Percentiles rank a stretch among this genome's conserved stretches.
These are phyloP conservation scores for Oceanites oceanicus DNA, from an alignment of 2,113 vertebrate species.

Conservation along the genomic window DNA sequence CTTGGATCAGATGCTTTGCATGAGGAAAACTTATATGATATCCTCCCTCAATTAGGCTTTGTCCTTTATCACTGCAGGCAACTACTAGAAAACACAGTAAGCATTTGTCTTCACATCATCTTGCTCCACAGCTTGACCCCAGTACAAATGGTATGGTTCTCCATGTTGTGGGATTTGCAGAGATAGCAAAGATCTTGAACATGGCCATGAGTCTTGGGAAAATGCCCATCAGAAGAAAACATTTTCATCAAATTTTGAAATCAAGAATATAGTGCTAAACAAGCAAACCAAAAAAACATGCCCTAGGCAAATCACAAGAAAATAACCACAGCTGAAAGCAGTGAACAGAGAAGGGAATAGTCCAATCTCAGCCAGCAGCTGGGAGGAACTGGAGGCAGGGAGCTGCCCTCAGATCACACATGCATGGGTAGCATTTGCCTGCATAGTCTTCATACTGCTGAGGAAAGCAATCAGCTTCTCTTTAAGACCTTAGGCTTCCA, in stretches of 20 bases:
- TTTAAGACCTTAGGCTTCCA: not conserved
- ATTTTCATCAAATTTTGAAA: not conserved
- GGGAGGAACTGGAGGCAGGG: not conserved
- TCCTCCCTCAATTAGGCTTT: not conserved
- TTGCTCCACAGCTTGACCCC: not conserved
- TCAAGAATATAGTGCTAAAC: not conserved
- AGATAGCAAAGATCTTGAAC: not conserved
- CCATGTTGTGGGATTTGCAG: not conserved
- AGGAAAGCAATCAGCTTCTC: not conserved
- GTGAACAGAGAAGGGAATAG: not conserved
- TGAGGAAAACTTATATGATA: not conserved
- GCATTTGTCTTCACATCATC: not conserved
- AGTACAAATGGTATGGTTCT: not conserved
- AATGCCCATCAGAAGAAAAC: not conserved
- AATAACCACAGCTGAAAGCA: not conserved
- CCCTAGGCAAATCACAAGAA: not conserved
- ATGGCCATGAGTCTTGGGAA: not conserved
- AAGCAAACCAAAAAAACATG: not conserved
- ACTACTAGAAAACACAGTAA: not conserved
- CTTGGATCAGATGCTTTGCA: not conserved
- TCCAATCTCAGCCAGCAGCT: not conserved
- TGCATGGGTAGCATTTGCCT: rapidly evolving
- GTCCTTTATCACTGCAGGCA: not conserved
- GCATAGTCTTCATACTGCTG: rapidly evolving
- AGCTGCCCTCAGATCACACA: not conserved